phyloP scores from a whole-genome alignment of 2,888 invertebrate species.

The Melanophora roralis region DNA sequence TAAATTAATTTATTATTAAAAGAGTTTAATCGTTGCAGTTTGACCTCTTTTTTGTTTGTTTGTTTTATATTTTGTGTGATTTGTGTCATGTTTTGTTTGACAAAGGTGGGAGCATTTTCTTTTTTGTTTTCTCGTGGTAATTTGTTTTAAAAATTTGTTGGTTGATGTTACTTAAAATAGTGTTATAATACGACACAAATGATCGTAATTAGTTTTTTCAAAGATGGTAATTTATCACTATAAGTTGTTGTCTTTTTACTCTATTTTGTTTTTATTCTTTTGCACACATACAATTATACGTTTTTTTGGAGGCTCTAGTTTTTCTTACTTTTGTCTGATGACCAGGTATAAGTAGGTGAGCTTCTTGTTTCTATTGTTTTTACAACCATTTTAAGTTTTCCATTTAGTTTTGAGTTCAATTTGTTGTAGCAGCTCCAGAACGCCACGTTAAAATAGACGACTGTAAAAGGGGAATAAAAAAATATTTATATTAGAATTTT shows the following conservation, averaged over 20 bases:
- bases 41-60: slow-evolving; percentile 53
- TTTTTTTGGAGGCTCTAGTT: slow-evolving; percentile 14
- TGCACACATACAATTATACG: slow-evolving; percentile 30
- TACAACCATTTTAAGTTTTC: slow-evolving; percentile 51
- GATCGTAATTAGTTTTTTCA: not conserved
- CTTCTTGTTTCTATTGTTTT: slow-evolving; percentile 21
- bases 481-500: not conserved
- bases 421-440: slow-evolving; percentile 51
- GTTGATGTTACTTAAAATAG: slow-evolving; percentile 13
- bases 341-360: not conserved
- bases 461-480: slow-evolving; percentile 1
- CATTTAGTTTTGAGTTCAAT: slow-evolving; percentile 30
- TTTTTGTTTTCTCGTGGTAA: slow-evolving; percentile 31
- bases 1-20: slow-evolving; percentile 48
- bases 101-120: slow-evolving; percentile 62
- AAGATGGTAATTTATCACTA: not conserved
- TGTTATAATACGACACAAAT: not conserved
- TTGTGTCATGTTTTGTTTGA: slow-evolving; percentile 61
- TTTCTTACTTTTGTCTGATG: not conserved
- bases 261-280: not conserved
- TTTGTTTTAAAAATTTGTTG: slow-evolving; percentile 22
- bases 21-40: slow-evolving; percentile 53
- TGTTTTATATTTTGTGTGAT: slow-evolving; percentile 55
- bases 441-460: slow-evolving; percentile 53
- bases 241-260: not conserved